phyloP scores from a whole-genome alignment of 2,888 invertebrate genomes.

The Volucella zonaria region DNA sequence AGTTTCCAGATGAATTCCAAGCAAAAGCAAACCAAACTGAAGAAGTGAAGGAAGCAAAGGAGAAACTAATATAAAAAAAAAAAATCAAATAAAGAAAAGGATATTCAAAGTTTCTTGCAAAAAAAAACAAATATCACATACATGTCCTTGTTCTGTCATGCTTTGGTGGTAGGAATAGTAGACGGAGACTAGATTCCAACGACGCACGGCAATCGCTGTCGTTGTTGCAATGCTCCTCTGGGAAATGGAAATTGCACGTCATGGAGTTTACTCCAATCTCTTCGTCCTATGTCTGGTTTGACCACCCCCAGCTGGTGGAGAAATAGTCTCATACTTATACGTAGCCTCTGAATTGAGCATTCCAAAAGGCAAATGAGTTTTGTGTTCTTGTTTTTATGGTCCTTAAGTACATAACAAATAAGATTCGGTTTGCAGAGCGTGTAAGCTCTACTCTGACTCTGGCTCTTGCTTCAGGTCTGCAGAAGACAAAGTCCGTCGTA shows the following conservation, averaged over 20 bases:
- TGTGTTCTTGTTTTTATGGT: slow-evolving; percentile 74
- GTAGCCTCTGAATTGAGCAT: slow-evolving; percentile 70
- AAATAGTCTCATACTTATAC: slow-evolving; percentile 58
- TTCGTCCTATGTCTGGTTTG: slow-evolving; percentile 29
- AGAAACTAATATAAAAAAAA: background rate
- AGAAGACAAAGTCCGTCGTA: slow-evolving; percentile 24
- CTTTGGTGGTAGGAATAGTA: slow-evolving; percentile 4
- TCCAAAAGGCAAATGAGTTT: slow-evolving; percentile 69
- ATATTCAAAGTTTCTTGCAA: slow-evolving; percentile 44
- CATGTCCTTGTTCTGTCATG: slow-evolving; percentile 19
- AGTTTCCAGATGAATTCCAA: slow-evolving; percentile 48
- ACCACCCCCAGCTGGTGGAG: slow-evolving; percentile 16
- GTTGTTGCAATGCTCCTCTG: slow-evolving; percentile 36
- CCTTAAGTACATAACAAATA: slow-evolving; percentile 74
- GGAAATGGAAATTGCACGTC: slow-evolving; percentile 63
- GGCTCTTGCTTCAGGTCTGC: no score
- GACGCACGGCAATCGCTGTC: slow-evolving; percentile 28
- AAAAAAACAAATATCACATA: slow-evolving; percentile 45
- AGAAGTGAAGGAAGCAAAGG: background rate
- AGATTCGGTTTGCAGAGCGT: slow-evolving; percentile 71
- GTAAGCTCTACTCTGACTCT: slow-evolving; percentile 53
- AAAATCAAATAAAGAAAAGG: slow-evolving; percentile 20
- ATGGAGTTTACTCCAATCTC: slow-evolving; percentile 37
- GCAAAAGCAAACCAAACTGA: slow-evolving; percentile 10
- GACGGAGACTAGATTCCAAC: background rate